Percentiles rank a stretch among this genome's conserved stretches.
phyloP scores from a whole-genome alignment of 2,797 vertebrate genomes.

The Esox masquinongy region DNA sequence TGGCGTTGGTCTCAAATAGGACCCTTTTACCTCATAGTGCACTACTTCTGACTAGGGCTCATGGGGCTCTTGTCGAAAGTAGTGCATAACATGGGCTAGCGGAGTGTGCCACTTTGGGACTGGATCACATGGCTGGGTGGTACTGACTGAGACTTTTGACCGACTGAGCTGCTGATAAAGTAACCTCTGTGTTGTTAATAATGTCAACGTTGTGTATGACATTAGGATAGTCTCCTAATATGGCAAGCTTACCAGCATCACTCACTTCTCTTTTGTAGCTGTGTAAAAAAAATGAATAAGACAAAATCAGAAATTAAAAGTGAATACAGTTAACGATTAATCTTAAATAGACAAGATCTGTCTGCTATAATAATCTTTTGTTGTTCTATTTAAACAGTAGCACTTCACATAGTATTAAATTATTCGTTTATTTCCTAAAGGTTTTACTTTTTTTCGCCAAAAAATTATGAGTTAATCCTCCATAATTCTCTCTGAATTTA shows the following conservation, averaged over 20 bases:
- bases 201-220: too few relatives aligned
- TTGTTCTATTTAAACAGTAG: too few relatives aligned
- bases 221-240: not conserved
- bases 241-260: conserved; percentile 61
- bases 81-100: not conserved
- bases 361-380: not conserved
- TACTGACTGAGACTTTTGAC: not conserved
- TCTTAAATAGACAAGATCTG: not conserved
- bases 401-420: too few relatives aligned
- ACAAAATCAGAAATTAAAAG: not conserved
- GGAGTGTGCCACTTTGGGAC: not conserved
- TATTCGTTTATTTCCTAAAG: too few relatives aligned
- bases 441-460: too few relatives aligned
- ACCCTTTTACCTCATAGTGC: not conserved
- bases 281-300: conserved; percentile 36
- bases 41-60: not conserved
- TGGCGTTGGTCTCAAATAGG: not conserved
- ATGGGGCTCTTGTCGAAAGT: not conserved
- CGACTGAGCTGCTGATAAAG: too few relatives aligned
- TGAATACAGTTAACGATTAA: not conserved
- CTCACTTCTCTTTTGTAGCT: conserved; percentile 47
- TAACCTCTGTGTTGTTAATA: too few relatives aligned
- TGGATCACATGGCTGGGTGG: not conserved
- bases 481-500: too few relatives aligned
- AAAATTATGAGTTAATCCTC: too few relatives aligned